Evolutionary conservation across 2,888 invertebrate genomes (phyloP), one percentile per base, ranked within the genome.

Genomic region (Vannuccia rotundouncinata): DNA sequence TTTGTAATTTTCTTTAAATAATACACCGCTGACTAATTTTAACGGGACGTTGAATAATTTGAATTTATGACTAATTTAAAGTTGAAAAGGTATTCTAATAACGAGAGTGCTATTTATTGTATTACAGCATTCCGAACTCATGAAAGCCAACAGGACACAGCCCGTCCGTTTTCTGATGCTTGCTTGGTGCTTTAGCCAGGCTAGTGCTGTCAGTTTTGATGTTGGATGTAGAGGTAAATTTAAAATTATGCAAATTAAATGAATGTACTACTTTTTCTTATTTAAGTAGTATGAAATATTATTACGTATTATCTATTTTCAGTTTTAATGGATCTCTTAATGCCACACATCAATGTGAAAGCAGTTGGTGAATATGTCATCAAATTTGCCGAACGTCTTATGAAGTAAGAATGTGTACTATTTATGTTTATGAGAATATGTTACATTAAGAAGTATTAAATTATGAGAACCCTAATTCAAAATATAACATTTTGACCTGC

Each of bases 301-400:
- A 45, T 10, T 45, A 10, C 17, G n/a, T n/a, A n/a, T n/a, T n/a
- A n/a, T n/a, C n/a, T n/a, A n/a, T n/a, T n/a, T 45, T 45, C 45
- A 45, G 73, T 73, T 10, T 27, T 73, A 25, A n/a, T 73, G 2
- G 73, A 73, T 73, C 73, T 73, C 2, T 27, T 73, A 5, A 25
- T 73, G 22, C 73, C 73, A 13, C 73, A 73, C n/a, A 73, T 73
- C 10, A 73, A 22, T n/a, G 73, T 73, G 22, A 73, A 73, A 73
- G 73, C 73, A 25, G 22, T 73, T 2, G 73, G 10, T n/a, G 27
- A 73, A 25, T n/a, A n/a, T 25, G 27, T 73, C 73, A 2, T 73
- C 22, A 73, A 27, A n/a, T 73, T 73, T 73, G 73, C 73, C 27
- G 73, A 73, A 5, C 2, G 2, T 2, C 73, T 73, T 27, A 73